These are phyloP conservation scores for Plectus sambesii DNA, from an alignment of 1,140 invertebrate genomes.

Conservation along the genomic window DNA sequence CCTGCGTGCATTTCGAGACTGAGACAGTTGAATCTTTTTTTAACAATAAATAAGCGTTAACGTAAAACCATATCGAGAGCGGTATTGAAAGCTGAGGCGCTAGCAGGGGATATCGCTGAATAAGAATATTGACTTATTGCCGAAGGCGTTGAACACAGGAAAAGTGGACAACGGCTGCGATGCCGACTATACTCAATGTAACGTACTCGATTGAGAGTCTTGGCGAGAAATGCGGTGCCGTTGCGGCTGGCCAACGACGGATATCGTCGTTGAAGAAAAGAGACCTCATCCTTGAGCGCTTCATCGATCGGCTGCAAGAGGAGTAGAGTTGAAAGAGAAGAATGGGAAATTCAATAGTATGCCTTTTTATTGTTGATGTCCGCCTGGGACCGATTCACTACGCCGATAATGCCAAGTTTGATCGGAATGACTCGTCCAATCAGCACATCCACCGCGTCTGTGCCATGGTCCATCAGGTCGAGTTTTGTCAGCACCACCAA, in stretches of 20 bases:
- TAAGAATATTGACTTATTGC: no score
- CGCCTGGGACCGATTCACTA: slow-evolving; percentile 90
- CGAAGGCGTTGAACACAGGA: no score
- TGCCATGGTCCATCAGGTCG: slow-evolving; percentile 92
- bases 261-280: slow-evolving; percentile 85
- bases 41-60: no score
- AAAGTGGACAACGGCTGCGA: slow-evolving; percentile 16
- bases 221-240: slow-evolving; percentile 84
- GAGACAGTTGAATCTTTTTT: no score
- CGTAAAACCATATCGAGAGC: not conserved
- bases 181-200: no score
- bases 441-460: slow-evolving; percentile 91
- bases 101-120: no score
- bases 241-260: slow-evolving; percentile 84
- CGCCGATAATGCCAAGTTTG: slow-evolving; percentile 89
- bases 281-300: slow-evolving; percentile 77
- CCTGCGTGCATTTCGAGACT: no score
- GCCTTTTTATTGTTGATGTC: slow-evolving; percentile 83
- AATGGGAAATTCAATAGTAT: slow-evolving; percentile 36
- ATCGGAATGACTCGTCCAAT: slow-evolving; percentile 92
- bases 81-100: no score
- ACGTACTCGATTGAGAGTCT: slow-evolving; percentile 72
- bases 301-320: slow-evolving; percentile 56
- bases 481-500: slow-evolving; percentile 92
- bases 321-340: slow-evolving; percentile 2